Conservation (phyloP, 2,113 vertebrate genomes). For the Clarias macrocephalus region DNA sequence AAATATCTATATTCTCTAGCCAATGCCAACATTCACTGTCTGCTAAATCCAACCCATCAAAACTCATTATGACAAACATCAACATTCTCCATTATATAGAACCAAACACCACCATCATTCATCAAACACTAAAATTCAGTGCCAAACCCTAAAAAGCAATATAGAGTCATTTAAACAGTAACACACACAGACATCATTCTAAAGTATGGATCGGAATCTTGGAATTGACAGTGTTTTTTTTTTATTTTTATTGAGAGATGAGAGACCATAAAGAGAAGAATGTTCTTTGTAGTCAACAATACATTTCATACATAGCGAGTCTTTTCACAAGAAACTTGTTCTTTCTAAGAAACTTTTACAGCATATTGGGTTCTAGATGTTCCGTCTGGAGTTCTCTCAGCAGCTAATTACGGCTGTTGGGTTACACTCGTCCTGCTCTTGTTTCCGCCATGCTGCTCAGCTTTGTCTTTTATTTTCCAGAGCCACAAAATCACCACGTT, state of each 20-base stretch:
- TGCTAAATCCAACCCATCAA: too few relatives aligned
- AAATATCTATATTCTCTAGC: background rate
- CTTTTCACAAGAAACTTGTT: background rate
- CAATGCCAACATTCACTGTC: background rate
- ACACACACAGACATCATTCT: background rate
- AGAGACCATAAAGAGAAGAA: background rate
- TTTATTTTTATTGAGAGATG: too few relatives aligned
- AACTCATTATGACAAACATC: background rate
- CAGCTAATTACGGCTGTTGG: background rate
- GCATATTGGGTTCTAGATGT: background rate
- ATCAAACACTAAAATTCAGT: background rate
- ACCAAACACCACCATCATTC: background rate
- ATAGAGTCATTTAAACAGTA: background rate
- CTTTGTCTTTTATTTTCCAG: background rate
- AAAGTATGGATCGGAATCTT: too few relatives aligned
- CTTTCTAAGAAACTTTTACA: background rate
- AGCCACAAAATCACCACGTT: constrained; percentile 17
- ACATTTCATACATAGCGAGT: background rate
- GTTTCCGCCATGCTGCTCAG: constrained; percentile 18
- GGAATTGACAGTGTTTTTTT: background rate
- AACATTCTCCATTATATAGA: background rate
- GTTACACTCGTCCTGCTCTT: background rate
- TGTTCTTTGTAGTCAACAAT: background rate
- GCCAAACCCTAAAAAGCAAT: background rate
- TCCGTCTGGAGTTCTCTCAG: background rate